Evolutionary conservation across 2,113 vertebrate species (phyloP).

Genomic region (Bufo gargarizans): DNA sequence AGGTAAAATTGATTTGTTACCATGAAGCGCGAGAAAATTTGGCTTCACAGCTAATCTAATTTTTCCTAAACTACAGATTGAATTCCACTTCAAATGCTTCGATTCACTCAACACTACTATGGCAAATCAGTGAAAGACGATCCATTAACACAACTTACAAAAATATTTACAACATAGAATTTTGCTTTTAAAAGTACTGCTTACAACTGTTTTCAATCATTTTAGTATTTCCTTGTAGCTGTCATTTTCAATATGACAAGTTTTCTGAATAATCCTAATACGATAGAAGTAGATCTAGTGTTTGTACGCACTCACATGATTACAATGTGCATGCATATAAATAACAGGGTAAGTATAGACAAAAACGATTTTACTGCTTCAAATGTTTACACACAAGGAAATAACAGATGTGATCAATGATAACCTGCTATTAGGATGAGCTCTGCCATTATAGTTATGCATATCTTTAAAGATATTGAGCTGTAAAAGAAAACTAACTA

Average conservation of each 20-base stretch:
- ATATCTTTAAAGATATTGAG: neutral
- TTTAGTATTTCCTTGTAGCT: neutral
- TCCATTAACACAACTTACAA: neutral
- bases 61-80: no score
- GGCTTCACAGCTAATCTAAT: no score
- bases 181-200: neutral
- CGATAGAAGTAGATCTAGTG: neutral
- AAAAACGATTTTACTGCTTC: neutral
- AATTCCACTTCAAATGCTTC: no score
- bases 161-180: neutral
- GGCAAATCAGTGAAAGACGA: neutral
- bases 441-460: constrained; percentile 1
- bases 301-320: constrained; percentile 5
- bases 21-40: no score
- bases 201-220: neutral
- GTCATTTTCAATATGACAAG: constrained; percentile 31
- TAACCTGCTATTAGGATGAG: constrained; percentile 20
- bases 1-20: no score
- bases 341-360: constrained; percentile 13
- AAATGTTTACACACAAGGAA: constrained; percentile 12
- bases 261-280: constrained; percentile 1
- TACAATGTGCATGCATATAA: constrained; percentile 13
- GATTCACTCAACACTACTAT: no score
- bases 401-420: constrained; percentile 30
- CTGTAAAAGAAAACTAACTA: neutral